Conservation (phyloP, 2,797 vertebrate genomes). For the Nasua narica region DNA sequence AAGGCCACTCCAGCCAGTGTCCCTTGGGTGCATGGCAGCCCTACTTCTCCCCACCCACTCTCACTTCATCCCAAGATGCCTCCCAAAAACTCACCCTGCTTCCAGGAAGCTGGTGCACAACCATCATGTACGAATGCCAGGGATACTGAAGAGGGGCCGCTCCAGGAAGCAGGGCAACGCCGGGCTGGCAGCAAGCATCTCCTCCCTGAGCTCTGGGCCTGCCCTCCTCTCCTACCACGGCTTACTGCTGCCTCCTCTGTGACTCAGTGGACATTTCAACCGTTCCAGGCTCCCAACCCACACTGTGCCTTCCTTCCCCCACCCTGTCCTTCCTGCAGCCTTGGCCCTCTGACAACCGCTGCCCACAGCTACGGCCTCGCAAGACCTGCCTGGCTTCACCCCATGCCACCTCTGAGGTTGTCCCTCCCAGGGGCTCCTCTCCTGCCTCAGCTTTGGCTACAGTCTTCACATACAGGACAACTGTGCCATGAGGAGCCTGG, state of each 20-base stretch:
- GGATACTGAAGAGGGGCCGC: too few species aligned
- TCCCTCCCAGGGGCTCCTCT: rapidly evolving
- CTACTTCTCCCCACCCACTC: not conserved
- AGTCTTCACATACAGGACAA: not conserved
- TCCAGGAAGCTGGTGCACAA: not conserved
- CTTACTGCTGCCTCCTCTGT: not conserved
- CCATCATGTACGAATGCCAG: rapidly evolving
- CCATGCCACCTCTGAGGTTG: rapidly evolving
- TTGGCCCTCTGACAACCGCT: not conserved
- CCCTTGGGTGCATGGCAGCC: not conserved
- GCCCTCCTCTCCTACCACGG: not conserved
- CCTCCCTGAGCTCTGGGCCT: not conserved
- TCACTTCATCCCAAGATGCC: not conserved
- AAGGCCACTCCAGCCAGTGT: not conserved
- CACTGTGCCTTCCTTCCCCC: rapidly evolving
- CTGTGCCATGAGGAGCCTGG: not conserved
- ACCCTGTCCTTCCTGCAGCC: not conserved
- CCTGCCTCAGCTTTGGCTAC: not conserved
- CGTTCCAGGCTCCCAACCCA: not conserved
- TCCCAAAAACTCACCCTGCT: not conserved
- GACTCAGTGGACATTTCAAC: too few species aligned
- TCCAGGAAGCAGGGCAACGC: not conserved
- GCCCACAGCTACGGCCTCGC: rapidly evolving
- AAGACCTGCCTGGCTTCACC: rapidly evolving
- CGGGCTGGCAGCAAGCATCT: not conserved